phyloP scores from a whole-genome alignment of 2,113 vertebrate species.

The Plecotus auritus region DNA sequence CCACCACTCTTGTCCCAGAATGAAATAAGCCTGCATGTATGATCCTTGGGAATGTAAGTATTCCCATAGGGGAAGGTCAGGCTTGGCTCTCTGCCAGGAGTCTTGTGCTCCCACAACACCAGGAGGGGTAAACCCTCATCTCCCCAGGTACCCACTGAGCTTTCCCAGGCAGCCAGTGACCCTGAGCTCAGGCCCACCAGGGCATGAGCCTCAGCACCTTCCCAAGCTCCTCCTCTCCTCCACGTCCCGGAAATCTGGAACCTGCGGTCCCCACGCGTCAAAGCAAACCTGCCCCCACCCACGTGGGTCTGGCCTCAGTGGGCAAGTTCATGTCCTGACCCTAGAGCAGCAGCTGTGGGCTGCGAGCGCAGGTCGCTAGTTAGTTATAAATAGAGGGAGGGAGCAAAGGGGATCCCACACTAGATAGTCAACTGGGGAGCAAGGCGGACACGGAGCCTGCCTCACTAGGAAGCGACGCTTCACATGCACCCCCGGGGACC shows the following conservation, averaged over 20 bases:
- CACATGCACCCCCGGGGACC: too few species aligned
- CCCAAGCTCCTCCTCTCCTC: too few species aligned
- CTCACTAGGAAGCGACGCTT: too few species aligned
- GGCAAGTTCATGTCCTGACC: background rate
- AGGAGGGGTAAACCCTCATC: background rate
- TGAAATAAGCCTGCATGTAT: background rate
- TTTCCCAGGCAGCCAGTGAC: background rate
- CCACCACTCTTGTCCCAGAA: too few species aligned
- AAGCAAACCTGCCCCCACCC: background rate
- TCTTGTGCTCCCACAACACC: background rate
- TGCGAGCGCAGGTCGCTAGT: too few species aligned
- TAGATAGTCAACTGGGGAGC: too few species aligned
- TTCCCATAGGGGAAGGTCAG: background rate
- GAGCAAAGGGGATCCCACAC: too few species aligned
- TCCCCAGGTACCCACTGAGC: fast-evolving
- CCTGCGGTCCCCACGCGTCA: background rate
- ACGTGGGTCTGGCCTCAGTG: background rate
- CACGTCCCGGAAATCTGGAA: background rate
- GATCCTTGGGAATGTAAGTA: background rate
- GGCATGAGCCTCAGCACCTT: background rate
- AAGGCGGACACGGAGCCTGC: too few species aligned
- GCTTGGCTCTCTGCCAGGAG: background rate
- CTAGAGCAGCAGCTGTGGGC: background rate
- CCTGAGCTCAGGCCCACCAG: background rate
- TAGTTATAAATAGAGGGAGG: background rate